Evolutionary conservation across 2,113 vertebrate species (phyloP).

Genomic region (Coptodon rendalli): DNA sequence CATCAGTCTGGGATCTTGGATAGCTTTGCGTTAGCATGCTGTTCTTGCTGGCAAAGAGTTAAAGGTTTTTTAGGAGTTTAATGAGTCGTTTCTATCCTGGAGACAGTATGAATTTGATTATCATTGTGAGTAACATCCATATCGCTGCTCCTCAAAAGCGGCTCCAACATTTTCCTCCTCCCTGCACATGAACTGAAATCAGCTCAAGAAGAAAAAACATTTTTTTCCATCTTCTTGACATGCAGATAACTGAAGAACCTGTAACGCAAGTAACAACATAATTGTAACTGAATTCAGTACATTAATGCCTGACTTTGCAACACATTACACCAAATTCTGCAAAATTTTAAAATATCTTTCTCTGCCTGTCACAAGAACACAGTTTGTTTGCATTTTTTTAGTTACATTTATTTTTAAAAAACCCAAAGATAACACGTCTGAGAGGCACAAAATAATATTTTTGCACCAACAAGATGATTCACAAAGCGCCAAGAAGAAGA

Average conservation of each 20-base stretch:
- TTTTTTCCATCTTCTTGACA: neutral
- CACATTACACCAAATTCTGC: neutral
- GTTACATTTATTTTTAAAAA: rapidly evolving
- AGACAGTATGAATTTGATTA: rapidly evolving
- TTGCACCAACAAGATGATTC: neutral
- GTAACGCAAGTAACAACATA: neutral
- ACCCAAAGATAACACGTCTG: rapidly evolving
- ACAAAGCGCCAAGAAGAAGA: neutral
- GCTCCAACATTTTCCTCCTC: neutral
- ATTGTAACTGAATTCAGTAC: rapidly evolving
- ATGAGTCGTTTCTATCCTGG: neutral
- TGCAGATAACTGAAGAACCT: neutral
- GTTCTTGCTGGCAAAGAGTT: neutral
- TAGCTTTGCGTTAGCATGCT: neutral
- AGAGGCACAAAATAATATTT: neutral
- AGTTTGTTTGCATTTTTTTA: neutral
- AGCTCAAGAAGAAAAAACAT: rapidly evolving
- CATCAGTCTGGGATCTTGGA: neutral
- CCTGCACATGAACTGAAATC: neutral
- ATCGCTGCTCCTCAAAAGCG: neutral
- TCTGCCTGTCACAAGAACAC: neutral
- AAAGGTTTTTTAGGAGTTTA: neutral
- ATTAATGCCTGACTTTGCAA: neutral
- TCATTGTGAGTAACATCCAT: neutral
- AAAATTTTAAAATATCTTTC: rapidly evolving